Conservation (phyloP, 2,888 invertebrate genomes). For the Polydrusus tereticollis region DNA sequence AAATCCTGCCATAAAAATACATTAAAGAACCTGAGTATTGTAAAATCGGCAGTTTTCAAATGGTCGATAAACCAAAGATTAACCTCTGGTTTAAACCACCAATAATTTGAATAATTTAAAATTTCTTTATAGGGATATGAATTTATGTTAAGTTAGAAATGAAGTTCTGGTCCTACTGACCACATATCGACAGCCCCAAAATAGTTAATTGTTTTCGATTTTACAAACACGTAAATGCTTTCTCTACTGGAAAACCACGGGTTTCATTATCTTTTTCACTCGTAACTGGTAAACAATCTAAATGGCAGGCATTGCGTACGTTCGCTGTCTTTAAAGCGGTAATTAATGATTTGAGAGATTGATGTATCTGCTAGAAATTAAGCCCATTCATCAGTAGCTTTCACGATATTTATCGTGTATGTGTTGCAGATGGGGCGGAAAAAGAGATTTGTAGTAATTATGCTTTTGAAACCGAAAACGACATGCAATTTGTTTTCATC, state of each 20-base stretch:
- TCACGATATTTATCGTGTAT: conserved; percentile 43
- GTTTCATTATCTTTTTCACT: conserved; percentile 1
- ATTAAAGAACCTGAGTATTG: too few relatives aligned
- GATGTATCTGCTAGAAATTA: conserved; percentile 53
- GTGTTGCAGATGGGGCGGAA: conserved; percentile 4
- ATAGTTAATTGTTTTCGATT: conserved; percentile 1
- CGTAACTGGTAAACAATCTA: conserved; percentile 39
- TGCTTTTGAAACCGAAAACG: conserved; percentile 10
- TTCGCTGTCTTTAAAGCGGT: conserved; percentile 42
- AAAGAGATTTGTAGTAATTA: conserved; percentile 18
- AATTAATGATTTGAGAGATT: conserved; percentile 55
- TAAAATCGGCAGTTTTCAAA: too few relatives aligned
- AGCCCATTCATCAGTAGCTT: conserved; percentile 53
- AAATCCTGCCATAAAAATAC: too few relatives aligned
- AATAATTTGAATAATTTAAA: too few relatives aligned
- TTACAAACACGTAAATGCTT: conserved; percentile 20
- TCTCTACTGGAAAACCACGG: conserved; percentile 9
- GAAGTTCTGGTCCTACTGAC: too few relatives aligned
- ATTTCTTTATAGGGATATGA: too few relatives aligned
- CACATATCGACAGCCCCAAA: neutral
- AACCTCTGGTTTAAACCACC: too few relatives aligned
- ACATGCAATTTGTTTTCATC: conserved; percentile 11
- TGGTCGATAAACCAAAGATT: too few relatives aligned
- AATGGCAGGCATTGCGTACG: conserved; percentile 32
- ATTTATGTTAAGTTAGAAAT: too few relatives aligned